Percentiles rank a stretch among this genome's conserved stretches.
phyloP scores from a whole-genome alignment of 2,888 invertebrate species.

The Drosophila ezoana region DNA sequence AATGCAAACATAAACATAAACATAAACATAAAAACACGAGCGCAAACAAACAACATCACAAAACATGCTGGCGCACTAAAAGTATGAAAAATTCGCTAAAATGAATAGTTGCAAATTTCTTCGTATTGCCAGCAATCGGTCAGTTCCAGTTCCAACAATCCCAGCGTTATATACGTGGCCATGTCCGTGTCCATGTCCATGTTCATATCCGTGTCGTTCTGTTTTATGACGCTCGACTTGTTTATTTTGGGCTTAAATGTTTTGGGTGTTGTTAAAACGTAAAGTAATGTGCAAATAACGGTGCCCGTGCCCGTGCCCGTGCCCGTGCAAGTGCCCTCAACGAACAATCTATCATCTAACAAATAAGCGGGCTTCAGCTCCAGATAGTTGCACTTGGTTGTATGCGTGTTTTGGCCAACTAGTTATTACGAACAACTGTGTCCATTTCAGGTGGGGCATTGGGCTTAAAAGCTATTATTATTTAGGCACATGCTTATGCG shows the following conservation, averaged over 20 bases:
- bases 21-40: slow-evolving; percentile 22
- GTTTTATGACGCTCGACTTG: slow-evolving; percentile 67
- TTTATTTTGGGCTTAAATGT: slow-evolving; percentile 79
- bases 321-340: neutral
- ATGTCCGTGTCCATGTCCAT: slow-evolving; percentile 21
- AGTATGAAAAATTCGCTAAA: slow-evolving; percentile 75
- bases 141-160: slow-evolving; percentile 17
- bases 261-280: slow-evolving; percentile 75
- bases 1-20: slow-evolving; percentile 23
- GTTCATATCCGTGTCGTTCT: slow-evolving; percentile 45
- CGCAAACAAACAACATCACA: slow-evolving; percentile 26
- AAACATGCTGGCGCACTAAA: slow-evolving; percentile 58
- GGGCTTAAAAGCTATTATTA: neutral
- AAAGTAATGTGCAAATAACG: slow-evolving; percentile 79
- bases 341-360: slow-evolving; percentile 73
- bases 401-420: slow-evolving; percentile 14
- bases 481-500: too few relatives aligned
- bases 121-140: slow-evolving; percentile 34
- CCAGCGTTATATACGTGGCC: neutral
- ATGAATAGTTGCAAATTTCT: slow-evolving; percentile 67
- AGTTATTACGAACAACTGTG: slow-evolving; percentile 20
- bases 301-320: slow-evolving; percentile 48
- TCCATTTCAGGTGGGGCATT: slow-evolving; percentile 2
- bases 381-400: slow-evolving; percentile 18
- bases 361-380: slow-evolving; percentile 60